Evolutionary conservation across 2,888 invertebrate genomes (phyloP), one percentile per base, ranked within the genome.

Genomic region (Mongoloraphidia duomilia): DNA sequence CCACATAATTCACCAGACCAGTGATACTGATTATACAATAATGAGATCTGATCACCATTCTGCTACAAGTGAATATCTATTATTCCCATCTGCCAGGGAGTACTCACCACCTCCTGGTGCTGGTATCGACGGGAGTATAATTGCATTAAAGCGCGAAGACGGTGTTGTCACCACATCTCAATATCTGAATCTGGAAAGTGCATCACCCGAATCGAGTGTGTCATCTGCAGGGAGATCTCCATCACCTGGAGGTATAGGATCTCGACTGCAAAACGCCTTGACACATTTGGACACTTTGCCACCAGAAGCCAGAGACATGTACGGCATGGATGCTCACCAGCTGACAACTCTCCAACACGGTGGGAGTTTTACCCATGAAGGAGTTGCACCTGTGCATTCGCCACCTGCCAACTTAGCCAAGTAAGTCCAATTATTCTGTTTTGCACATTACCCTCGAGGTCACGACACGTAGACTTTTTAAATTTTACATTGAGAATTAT

Each of bases 251-350:
- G 42, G 42, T 9, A 17, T 42, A 1, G 17, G 33, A 3, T 39
- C 47, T 8, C 11, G 34, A 9, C 34, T 35, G 9, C 41, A 14
- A 12, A 37, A n/a, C 11, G 42, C 38, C 10, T 37, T 48, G 33
- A 48, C 48, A 26, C 48, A 48, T 43, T 36, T 48, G 14, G 42
- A 48, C 9, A 48, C 37, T n/a, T 37, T 48, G 3, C 48, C 42
- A 37, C 43, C 48, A 12, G 13, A 26, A 11, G 40, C 33, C 4
- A 42, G 42, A 35, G 48, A 48, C 17, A 48, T 48, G 48, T 48
- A 48, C 37, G 48, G 41, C 26, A 11, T 48, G 9, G 42, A 48
- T 33, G 26, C 48, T 26, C 17, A 17, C 9, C 26, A 34, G 17
- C 26, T 42, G n/a, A 42, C 42, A 8, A 13, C 42, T 1, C 43